Evolutionary conservation across 2,888 invertebrate species (phyloP), one percentile per base, ranked within the genome.

Genomic region (Tribolium freemani): DNA sequence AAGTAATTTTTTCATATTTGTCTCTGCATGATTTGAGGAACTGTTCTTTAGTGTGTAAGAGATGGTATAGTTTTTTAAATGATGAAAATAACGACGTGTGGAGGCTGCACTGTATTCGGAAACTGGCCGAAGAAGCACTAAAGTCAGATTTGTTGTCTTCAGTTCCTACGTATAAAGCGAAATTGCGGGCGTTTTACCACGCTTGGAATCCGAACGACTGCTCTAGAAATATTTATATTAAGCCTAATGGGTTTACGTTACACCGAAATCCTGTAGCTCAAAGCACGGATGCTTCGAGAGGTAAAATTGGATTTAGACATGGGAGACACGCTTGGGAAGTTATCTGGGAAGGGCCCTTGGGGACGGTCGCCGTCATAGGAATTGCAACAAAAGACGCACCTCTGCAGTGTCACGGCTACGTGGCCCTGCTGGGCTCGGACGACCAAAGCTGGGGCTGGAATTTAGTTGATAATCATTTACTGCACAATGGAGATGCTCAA

Each of bases 381-480:
- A 93, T 98, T 82, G 95, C 97, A 53, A 97, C 97, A 0, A 96
- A 95, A 88, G 96, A 98, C 84, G 97, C 98, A 6, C 91, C 96
- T 45, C 88, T 98, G 75, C 96, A 98, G 85, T 96, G 96, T 86
- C 96, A 94, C 82, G 98, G 99, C 67, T 99, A 99, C 88, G 94
- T 98, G 60, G 95, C 98, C 5, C 88, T 99, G 71, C 88, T 99
- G 75, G 99, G 99, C 30, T 94, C 96, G 3, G 97, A 99, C 88
- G 96, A 97, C 85, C 95, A 98, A 86, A 98, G 97, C 83, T 99
- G 99, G 99, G 99, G 99, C 9, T 99, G 99, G 99, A 99, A 99
- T 90, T 90, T 99, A 80, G 98, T 99, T 60, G 98, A 99, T 88
- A 99, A 98, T 89, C 93, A 96, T 88, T 91, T 99, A 79, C 88